phyloP scores from a whole-genome alignment of 1,140 invertebrate species.

The Aleiodes sp. region DNA sequence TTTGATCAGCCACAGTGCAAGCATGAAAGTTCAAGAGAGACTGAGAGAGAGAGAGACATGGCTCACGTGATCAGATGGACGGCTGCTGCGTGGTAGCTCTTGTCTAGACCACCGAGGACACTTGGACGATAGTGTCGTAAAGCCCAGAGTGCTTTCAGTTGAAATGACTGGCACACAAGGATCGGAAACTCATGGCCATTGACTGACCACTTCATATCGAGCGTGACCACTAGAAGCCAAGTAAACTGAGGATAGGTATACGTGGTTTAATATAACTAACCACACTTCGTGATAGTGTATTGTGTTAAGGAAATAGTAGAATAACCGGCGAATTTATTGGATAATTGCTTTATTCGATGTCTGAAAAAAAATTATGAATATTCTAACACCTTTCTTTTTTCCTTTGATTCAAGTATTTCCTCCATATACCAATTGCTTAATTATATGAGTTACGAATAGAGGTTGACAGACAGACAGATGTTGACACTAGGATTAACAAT shows the following conservation, averaged over 20 bases:
- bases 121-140: slow-evolving; percentile 55
- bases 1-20: neutral
- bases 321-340: too few species aligned
- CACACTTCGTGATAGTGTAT: neutral
- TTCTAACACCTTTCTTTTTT: too few species aligned
- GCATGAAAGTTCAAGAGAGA: neutral
- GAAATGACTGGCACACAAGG: slow-evolving; percentile 61
- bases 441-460: too few species aligned
- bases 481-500: too few species aligned
- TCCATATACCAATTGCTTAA: too few species aligned
- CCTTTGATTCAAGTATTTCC: too few species aligned
- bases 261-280: slow-evolving; percentile 16
- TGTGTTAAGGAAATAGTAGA: too few species aligned
- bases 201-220: slow-evolving; percentile 61
- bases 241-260: slow-evolving; percentile 7
- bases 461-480: too few species aligned
- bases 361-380: too few species aligned
- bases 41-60: too few species aligned
- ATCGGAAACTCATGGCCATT: slow-evolving; percentile 62
- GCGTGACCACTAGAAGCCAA: slow-evolving; percentile 45
- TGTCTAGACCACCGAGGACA: neutral
- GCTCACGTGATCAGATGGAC: slow-evolving; percentile 15
- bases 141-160: slow-evolving; percentile 59
- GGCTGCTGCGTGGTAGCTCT: slow-evolving; percentile 5
- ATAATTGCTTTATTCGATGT: too few species aligned